phyloP scores from a whole-genome alignment of 2,888 invertebrate genomes.

The Electrophaes corylata region DNA sequence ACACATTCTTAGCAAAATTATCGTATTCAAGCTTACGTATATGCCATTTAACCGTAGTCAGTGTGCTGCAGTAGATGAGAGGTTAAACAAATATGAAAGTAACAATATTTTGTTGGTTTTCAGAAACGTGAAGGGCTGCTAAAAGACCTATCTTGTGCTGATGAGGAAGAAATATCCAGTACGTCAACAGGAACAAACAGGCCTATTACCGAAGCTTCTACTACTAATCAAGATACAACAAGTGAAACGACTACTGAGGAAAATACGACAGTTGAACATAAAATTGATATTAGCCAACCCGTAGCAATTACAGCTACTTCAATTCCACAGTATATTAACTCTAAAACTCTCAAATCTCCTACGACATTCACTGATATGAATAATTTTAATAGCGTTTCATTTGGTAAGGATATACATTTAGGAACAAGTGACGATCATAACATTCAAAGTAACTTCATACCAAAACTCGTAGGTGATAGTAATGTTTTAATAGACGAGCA shows the following conservation, averaged over 20 bases:
- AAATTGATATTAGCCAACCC: constrained; percentile 55
- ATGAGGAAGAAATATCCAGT: constrained; percentile 73
- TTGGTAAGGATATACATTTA: constrained; percentile 56
- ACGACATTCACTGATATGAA: constrained; percentile 38
- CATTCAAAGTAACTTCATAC: constrained; percentile 69
- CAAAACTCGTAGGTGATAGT: constrained; percentile 55
- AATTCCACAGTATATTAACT: constrained; percentile 36
- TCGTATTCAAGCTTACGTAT: no score
- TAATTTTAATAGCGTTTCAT: constrained; percentile 45
- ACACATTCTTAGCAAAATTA: not conserved
- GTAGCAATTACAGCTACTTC: constrained; percentile 48
- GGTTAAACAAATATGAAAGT: no score
- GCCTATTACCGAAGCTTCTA: constrained; percentile 52
- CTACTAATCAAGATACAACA: constrained; percentile 59
- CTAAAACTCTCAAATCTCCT: constrained; percentile 35
- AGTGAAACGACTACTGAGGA: constrained; percentile 61
- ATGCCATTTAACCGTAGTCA: no score
- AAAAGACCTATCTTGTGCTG: constrained; percentile 83
- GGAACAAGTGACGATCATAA: constrained; percentile 57
- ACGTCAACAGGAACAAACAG: constrained; percentile 52
- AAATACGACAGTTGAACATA: constrained; percentile 57
- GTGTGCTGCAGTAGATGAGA: no score
- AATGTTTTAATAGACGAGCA: constrained; percentile 60
- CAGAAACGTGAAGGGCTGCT: constrained; percentile 86
- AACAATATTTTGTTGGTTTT: constrained; percentile 37